Evolutionary conservation across 64 coral and sea anemone species (phyloP), one percentile per base, ranked within the genome.

Genomic region (Trachythela sp.): DNA sequence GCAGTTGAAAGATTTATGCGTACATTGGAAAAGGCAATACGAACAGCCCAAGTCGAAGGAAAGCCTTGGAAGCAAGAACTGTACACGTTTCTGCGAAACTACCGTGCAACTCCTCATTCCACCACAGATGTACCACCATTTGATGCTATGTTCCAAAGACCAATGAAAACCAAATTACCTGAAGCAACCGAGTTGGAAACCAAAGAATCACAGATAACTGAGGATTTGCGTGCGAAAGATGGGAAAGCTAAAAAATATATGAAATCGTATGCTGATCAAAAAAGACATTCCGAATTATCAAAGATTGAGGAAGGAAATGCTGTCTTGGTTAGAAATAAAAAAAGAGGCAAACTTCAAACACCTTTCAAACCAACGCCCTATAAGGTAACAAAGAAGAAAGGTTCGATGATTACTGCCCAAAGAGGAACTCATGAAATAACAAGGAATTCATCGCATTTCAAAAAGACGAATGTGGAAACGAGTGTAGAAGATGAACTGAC

Each of bases 61-160:
- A 67, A 56, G 59, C 54, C 54, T 59, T 90, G 88, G 77, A 49
- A 83, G n/a, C 38, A 22, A 30, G 51, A 84, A 41, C 39, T 84
- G 24, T 83, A 90, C 35, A 90, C 54, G 32, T 90, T 90, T 29
- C 80, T 90, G n/a, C 54, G 50, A 2, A 90, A 89, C 26, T 89
- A 54, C 36, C 40, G 71, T 17, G 71, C 48, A 6, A 84, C 20
- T 24, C 72, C 48, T 27, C 20, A 64, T 38, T 42, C 48, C 27
- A 59, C 89, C 26, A 84, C 50, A 48, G 35, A 38, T 40, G 10
- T 60, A 32, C 77, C 13, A 51, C 80, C 60, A 20, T 27, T 84
- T 5, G 54, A 30, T 18, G 43, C 26, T 13, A 64, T 64, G 56
- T 64, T 52, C 56, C 56, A 64, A 64, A 0, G 56, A 64, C 26